phyloP scores from a whole-genome alignment of 30 jellyfish, hydroid and myxozoan genomes.

The Chrysaora quinquecirrha region DNA sequence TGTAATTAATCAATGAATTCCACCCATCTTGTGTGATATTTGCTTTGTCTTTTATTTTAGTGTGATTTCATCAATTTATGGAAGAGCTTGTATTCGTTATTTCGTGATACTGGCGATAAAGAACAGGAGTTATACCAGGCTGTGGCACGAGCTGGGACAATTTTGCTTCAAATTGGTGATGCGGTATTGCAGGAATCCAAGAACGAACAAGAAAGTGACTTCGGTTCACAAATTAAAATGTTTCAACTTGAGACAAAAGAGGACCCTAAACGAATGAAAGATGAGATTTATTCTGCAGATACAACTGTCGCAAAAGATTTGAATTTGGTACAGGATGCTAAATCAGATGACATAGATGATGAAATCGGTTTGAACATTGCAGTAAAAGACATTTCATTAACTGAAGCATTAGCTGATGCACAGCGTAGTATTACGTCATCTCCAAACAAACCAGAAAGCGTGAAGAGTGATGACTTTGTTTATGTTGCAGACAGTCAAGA shows the following conservation, averaged over 20 bases:
- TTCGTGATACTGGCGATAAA: slow-evolving; percentile 82
- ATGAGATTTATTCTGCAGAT: background rate
- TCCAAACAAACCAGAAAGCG: slow-evolving; percentile 75
- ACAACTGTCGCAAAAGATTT: background rate
- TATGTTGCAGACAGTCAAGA: slow-evolving; percentile 57
- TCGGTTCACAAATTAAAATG: background rate
- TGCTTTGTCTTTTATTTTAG: slow-evolving; percentile 39
- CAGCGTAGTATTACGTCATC: slow-evolving; percentile 88
- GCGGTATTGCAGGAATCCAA: slow-evolving; percentile 60
- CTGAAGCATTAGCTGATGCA: slow-evolving; percentile 90
- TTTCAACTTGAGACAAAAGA: background rate
- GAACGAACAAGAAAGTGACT: background rate
- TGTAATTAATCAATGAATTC: background rate
- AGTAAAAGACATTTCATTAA: slow-evolving; percentile 55
- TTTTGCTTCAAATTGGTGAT: slow-evolving; percentile 94
- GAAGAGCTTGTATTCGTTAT: slow-evolving; percentile 91
- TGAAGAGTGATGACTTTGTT: slow-evolving; percentile 70
- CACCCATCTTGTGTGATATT: background rate
- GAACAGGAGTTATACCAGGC: slow-evolving; percentile 96
- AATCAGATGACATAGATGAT: too few species aligned
- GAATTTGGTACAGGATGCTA: background rate
- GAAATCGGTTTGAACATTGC: slow-evolving; percentile 58
- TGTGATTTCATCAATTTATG: slow-evolving; percentile 87
- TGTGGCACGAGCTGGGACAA: slow-evolving; percentile 96
- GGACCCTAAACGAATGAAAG: background rate